phyloP scores from a whole-genome alignment of 2,888 invertebrate genomes.

The Slavum lentiscoides region DNA sequence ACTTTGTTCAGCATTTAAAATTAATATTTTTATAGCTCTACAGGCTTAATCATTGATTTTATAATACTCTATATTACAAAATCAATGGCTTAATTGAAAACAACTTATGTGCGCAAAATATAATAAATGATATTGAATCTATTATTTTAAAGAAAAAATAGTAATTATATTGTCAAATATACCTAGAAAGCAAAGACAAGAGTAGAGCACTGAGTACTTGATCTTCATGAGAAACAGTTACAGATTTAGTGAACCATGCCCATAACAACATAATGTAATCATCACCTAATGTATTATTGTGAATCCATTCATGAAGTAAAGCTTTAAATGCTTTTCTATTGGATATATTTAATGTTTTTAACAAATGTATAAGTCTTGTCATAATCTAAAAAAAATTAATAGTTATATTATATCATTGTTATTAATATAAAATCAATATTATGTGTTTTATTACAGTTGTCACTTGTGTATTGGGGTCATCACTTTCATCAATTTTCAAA shows the following conservation, averaged over 20 bases:
- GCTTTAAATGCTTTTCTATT: conserved; percentile 68
- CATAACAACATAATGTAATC: conserved; percentile 60
- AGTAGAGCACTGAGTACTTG: conserved; percentile 75
- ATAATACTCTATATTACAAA: too few relatives aligned
- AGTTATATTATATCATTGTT: conserved; percentile 33
- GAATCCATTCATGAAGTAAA: conserved; percentile 68
- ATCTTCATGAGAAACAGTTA: conserved; percentile 68
- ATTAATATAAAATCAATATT: conserved; percentile 45
- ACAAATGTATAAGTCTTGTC: conserved; percentile 66
- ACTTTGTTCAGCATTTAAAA: too few relatives aligned
- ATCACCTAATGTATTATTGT: conserved; percentile 65
- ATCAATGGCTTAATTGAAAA: too few relatives aligned
- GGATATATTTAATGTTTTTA: conserved; percentile 64
- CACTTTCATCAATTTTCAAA: conserved; percentile 64
- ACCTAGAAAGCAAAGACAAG: conserved; percentile 74
- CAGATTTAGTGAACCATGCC: conserved; percentile 38
- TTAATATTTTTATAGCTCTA: too few relatives aligned
- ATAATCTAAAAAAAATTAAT: conserved; percentile 62
- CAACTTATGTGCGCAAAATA: too few relatives aligned
- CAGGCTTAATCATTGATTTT: too few relatives aligned
- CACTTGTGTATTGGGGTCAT: conserved; percentile 52
- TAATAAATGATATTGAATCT: too few relatives aligned
- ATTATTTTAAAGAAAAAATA: neutral
- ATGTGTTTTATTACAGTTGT: conserved; percentile 26
- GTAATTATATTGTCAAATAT: neutral